A percentile compares a stretch with the other conserved stretches of the same genome.
Evolutionary conservation across 2,888 invertebrate genomes (phyloP).

Genomic region (Hemithea aestivaria): DNA sequence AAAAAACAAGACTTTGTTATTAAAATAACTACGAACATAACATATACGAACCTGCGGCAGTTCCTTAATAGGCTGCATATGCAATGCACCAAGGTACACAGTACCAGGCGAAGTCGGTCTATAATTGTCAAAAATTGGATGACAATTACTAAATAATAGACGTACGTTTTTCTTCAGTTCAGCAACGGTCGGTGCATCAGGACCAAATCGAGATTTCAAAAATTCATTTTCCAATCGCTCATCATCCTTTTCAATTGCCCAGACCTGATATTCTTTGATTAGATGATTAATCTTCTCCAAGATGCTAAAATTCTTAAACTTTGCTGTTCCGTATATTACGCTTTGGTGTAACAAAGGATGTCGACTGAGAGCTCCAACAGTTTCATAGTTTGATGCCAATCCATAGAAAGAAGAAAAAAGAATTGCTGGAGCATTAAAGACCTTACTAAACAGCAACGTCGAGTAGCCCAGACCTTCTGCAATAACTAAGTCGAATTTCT

Average conservation of each 20-base stretch:
- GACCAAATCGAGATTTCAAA: conserved; percentile 32
- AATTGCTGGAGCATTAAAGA: conserved; percentile 35
- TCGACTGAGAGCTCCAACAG: conserved; percentile 29
- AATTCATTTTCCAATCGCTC: conserved; percentile 26
- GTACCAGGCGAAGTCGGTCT: conserved; percentile 40
- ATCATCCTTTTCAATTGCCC: conserved; percentile 3
- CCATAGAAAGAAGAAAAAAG: conserved; percentile 33
- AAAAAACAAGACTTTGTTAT: no score
- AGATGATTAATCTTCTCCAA: conserved; percentile 28
- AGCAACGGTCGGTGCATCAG: conserved; percentile 26
- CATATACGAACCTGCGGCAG: conserved; percentile 40
- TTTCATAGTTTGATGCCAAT: conserved; percentile 22
- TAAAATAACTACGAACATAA: no score
- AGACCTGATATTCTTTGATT: conserved; percentile 24
- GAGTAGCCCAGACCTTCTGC: conserved; percentile 29
- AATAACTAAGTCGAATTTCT: conserved; percentile 40
- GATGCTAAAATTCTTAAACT: conserved; percentile 21
- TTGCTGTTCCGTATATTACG: conserved; percentile 23
- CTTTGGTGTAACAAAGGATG: conserved; percentile 32
- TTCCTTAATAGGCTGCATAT: conserved; percentile 32
- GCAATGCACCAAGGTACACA: conserved; percentile 34
- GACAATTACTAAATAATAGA: conserved; percentile 34
- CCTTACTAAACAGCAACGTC: conserved; percentile 29
- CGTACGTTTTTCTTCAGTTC: conserved; percentile 34
- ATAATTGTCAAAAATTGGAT: conserved; percentile 36